A percentile compares a stretch with the other conserved stretches of the same genome.
These are phyloP conservation scores for Lytechinus variegatus DNA, from an alignment of 35 echinoderm and acorn worm species.

Conservation along the genomic window DNA sequence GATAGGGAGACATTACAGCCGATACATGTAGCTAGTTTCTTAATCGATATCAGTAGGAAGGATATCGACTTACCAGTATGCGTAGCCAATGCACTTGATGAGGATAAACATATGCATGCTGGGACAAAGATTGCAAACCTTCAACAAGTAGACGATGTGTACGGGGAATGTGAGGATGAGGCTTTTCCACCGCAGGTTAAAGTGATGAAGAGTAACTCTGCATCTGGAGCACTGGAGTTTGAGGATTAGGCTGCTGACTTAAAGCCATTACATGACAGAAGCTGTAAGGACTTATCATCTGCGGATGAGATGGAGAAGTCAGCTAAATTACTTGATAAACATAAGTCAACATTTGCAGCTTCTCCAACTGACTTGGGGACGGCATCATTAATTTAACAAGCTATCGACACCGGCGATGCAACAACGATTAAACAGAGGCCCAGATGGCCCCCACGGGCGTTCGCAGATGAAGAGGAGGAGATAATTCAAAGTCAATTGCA, in stretches of 20 bases:
- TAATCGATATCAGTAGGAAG: too few species aligned
- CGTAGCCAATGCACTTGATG: too few species aligned
- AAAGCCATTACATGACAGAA: background rate
- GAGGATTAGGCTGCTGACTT: constrained; percentile 37
- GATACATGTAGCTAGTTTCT: too few species aligned
- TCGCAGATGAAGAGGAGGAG: constrained; percentile 55
- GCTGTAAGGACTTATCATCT: background rate
- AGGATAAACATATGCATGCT: too few species aligned
- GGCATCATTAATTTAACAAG: constrained; percentile 56
- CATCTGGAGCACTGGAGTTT: background rate
- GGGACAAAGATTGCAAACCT: too few species aligned
- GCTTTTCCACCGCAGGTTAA: too few species aligned
- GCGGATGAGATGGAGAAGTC: background rate
- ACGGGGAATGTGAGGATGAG: too few species aligned
- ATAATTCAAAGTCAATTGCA: constrained; percentile 46
- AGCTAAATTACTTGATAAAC: background rate
- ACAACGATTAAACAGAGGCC: constrained; percentile 57
- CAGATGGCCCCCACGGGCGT: constrained; percentile 41
- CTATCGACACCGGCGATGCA: background rate
- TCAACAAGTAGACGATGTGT: too few species aligned
- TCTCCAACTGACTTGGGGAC: constrained; percentile 49
- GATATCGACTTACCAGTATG: too few species aligned
- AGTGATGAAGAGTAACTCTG: too few species aligned
- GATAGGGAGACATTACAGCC: too few species aligned
- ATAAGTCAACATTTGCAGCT: constrained; percentile 32